Base-by-base conservation (phyloP, 2,113 vertebrate genomes). In the Calidris pygmaea region DNA sequence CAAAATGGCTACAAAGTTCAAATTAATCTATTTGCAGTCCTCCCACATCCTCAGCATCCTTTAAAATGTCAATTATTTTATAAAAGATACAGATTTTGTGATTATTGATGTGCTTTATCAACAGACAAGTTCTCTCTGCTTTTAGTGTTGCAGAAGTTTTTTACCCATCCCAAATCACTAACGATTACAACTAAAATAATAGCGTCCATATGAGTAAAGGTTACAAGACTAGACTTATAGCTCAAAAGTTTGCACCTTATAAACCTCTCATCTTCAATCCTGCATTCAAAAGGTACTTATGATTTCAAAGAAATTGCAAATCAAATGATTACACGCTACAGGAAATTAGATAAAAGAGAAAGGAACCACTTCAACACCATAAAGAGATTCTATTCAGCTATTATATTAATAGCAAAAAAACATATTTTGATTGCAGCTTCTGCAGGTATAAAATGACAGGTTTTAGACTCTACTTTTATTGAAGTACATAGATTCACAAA, bases 391-490 rank as follows among this genome's bases (percentile, higher is more conserved):
- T 89, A 85, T 96, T 95, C 92, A 92, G 83, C 90, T 91, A 95
- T 93, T 94, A 97, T 72, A 96, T 90, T 95, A 96, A 94, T 87
- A 93, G 73, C 75, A 84, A 90, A 85, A 63, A 86, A 62, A 0
- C 79, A 77, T 94, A 96, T 90, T 96, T 96, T 95, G 95, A 97
- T 96, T 96, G 86, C 73, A 93, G 92, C 43, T 96, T 96, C 80
- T 89, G 77, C 80, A 94, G 89, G 94, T 91, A 95, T 58, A 79
- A 96, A 95, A 71, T 66, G 85, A 67, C 29, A 92, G 45, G 89
- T 55, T 96, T 97, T 89, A 66, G 67, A 89, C 39, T 94, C 56
- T 79, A 81, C 41, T 96, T 95, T 79, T 45, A 82, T 43, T 89
- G 84, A 90, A 90, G 41, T 87, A 67, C 34, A 84, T 16, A 82